phyloP scores from a whole-genome alignment of 2,797 vertebrate genomes.

The Paratrypauchen microcephalus region DNA sequence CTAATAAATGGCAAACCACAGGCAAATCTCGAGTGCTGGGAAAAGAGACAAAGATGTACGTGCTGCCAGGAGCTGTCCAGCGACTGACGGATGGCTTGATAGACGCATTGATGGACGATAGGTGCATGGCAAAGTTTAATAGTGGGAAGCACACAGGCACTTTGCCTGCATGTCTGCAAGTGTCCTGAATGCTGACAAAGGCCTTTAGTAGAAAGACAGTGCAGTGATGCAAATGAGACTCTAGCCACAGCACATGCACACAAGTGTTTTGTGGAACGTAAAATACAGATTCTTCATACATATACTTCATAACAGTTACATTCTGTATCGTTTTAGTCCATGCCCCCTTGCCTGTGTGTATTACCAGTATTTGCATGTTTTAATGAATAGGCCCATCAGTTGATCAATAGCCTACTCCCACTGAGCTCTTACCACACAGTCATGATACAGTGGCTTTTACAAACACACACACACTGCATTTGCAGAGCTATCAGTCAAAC shows the following conservation, averaged over 20 bases:
- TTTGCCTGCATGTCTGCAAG: conserved; percentile 15
- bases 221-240: conserved; percentile 57
- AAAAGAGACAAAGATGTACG: conserved; percentile 49
- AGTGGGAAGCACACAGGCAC: conserved; percentile 21
- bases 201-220: conserved; percentile 66
- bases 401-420: conserved; percentile 63
- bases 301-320: background rate
- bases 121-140: conserved; percentile 27
- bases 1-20: conserved; percentile 61
- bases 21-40: conserved; percentile 45
- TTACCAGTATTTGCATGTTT: conserved; percentile 58
- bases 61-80: conserved; percentile 25
- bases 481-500: conserved; percentile 59
- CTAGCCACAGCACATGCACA: background rate
- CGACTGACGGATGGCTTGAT: conserved; percentile 45
- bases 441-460: conserved; percentile 54
- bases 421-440: conserved; percentile 46
- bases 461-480: conserved; percentile 34
- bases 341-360: conserved; percentile 9
- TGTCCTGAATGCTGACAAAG: conserved; percentile 53
- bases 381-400: conserved; percentile 53
- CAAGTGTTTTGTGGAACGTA: background rate
- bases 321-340: background rate
- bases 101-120: conserved; percentile 27
- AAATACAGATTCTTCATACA: background rate